Conservation (phyloP, 2,113 vertebrate genomes). For the Acinonyx jubatus region DNA sequence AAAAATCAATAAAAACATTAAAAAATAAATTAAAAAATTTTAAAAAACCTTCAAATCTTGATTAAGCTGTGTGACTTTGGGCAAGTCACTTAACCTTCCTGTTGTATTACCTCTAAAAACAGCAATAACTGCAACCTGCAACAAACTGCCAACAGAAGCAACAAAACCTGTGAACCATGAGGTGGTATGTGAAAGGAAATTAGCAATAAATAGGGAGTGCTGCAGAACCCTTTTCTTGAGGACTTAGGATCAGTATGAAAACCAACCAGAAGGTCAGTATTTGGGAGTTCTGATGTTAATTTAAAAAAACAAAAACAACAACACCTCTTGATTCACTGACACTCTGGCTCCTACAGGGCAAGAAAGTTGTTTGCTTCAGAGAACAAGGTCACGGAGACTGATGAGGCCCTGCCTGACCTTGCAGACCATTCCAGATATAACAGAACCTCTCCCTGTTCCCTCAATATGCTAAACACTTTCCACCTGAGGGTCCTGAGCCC, state of each 20-base stretch:
- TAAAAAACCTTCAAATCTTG: background rate
- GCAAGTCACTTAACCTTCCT: background rate
- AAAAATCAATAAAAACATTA: no score
- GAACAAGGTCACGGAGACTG: background rate
- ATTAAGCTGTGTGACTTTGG: background rate
- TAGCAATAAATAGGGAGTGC: background rate
- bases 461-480: background rate
- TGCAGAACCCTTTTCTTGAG: background rate
- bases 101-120: background rate
- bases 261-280: background rate
- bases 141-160: background rate
- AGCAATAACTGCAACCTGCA: background rate
- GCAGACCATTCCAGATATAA: background rate
- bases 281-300: background rate
- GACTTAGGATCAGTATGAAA: background rate
- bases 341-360: background rate
- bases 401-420: background rate
- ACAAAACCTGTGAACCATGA: background rate
- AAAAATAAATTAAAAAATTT: no score
- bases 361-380: background rate
- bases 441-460: background rate
- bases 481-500: background rate
- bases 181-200: background rate
- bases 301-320: slow-evolving; percentile 47
- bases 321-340: background rate